Evolutionary conservation across 2,113 vertebrate species (phyloP), one percentile per base, ranked within the genome.

Genomic region (Megaptera novaeangliae): DNA sequence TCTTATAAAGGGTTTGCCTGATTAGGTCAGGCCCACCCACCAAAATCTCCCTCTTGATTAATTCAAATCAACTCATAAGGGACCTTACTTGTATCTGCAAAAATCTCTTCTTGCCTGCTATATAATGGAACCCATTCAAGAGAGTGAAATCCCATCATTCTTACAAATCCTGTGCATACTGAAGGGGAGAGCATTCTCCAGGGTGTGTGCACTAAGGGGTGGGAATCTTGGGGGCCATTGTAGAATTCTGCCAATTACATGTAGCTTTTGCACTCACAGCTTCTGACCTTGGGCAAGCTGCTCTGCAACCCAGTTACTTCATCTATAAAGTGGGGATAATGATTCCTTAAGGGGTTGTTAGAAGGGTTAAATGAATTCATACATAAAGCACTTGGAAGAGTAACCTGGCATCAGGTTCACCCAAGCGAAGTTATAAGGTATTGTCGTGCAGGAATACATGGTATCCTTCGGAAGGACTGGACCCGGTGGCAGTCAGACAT

Each of bases 391-490:
- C 59, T 68, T 18, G 36, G 20, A 71, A 75, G 4, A 49, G 36
- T 12, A 57, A 36, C 68, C 23, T 9, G 15, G 15, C 18, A 36
- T 14, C 46, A 52, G 23, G 39, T 59, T 55, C 82, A 41, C 2
- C 31, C 27, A 36, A 59, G 10, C 13, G 74, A 41, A 81, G 10
- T 2, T 18, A 14, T 0, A 61, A 52, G 41, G 59, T 14, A 21
- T 27, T n/a, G 2, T 9, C 41, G 17, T 8, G 12, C 21, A 25
- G 71, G 31, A 72, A 81, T 14, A 23, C 27, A 5, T 0, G 2
- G 31, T 25, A 23, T 55, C 17, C n/a, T 23, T 39, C 57, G 74
- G 29, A 78, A 36, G 4, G 11, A 3, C 41, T 0, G 55, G 52
- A 41, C 39, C n/a, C 75, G 13, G 2, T 0, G 39, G 41, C 17